Conservation (phyloP, 1,140 invertebrate genomes). For the Cotesia glomerata region DNA sequence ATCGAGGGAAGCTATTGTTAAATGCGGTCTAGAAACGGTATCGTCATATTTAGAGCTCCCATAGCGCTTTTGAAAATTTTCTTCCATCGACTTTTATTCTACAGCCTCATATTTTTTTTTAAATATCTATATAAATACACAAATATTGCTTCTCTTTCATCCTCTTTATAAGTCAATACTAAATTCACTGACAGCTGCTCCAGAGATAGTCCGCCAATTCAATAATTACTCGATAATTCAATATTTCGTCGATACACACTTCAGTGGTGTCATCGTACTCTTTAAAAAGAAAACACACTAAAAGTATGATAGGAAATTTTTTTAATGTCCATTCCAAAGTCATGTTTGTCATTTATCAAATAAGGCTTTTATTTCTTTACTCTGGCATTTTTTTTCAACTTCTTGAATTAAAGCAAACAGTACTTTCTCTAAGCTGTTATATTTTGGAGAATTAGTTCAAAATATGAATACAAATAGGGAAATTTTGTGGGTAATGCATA, state of each 20-base stretch:
- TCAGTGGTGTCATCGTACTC: too few relatives aligned
- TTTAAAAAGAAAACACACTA: too few relatives aligned
- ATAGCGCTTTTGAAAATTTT: slow-evolving; percentile 1
- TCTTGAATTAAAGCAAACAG: too few relatives aligned
- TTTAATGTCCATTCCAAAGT: too few relatives aligned
- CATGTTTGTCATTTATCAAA: too few relatives aligned
- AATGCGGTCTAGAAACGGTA: slow-evolving; percentile 5
- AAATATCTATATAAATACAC: not conserved
- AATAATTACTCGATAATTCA: slow-evolving; percentile 8
- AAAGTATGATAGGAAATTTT: too few relatives aligned
- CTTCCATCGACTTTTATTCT: not conserved
- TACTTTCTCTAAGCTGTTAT: too few relatives aligned
- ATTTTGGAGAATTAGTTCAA: too few relatives aligned
- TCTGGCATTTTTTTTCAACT: too few relatives aligned
- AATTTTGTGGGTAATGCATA: too few relatives aligned
- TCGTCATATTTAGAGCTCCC: slow-evolving; percentile 6
- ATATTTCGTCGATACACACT: not conserved
- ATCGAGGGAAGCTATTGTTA: slow-evolving; percentile 5
- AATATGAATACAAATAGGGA: too few relatives aligned
- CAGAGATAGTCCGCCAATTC: not conserved
- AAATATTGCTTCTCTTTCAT: not conserved
- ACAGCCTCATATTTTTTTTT: not conserved
- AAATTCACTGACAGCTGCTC: not conserved
- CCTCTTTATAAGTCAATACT: not conserved
- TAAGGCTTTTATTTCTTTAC: too few relatives aligned